Evolutionary conservation across 2,888 invertebrate genomes (phyloP).

Genomic region (Linnaemya tessellans): DNA sequence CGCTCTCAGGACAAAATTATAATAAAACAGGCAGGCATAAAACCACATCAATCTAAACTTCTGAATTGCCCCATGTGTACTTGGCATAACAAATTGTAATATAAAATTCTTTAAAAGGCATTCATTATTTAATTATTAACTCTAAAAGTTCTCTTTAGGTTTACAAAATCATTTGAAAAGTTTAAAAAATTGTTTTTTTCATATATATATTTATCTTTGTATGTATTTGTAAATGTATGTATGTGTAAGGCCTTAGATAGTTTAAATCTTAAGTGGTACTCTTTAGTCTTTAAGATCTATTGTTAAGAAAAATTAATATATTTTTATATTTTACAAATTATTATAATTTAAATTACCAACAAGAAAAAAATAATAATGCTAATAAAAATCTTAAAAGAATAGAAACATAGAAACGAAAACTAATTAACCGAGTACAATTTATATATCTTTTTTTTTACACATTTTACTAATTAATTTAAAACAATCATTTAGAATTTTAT

Average conservation of each 20-base stretch:
- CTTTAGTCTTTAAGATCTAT: slow-evolving; percentile 44
- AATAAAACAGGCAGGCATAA: no score
- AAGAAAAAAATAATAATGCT: neutral
- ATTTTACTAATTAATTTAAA: slow-evolving; percentile 27
- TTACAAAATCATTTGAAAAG: neutral
- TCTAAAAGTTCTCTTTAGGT: neutral
- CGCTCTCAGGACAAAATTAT: no score
- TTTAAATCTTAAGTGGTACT: slow-evolving; percentile 58
- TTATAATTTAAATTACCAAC: slow-evolving; percentile 24
- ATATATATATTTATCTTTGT: neutral
- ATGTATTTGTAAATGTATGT: slow-evolving; percentile 43
- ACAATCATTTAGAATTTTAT: slow-evolving; percentile 24
- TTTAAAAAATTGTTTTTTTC: neutral
- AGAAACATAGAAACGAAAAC: slow-evolving; percentile 23
- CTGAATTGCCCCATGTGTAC: neutral
- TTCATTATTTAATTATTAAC: neutral
- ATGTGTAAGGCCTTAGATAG: slow-evolving; percentile 65
- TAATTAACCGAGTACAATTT: slow-evolving; percentile 54
- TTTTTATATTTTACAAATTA: slow-evolving; percentile 56
- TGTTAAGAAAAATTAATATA: slow-evolving; percentile 39
- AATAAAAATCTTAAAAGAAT: neutral
- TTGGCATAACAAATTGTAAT: neutral
- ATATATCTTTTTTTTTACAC: slow-evolving; percentile 28
- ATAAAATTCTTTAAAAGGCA: neutral
- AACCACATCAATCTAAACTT: no score